Evolutionary conservation across 1,140 invertebrate species (phyloP).

Genomic region (Drosophila lacteicornis): DNA sequence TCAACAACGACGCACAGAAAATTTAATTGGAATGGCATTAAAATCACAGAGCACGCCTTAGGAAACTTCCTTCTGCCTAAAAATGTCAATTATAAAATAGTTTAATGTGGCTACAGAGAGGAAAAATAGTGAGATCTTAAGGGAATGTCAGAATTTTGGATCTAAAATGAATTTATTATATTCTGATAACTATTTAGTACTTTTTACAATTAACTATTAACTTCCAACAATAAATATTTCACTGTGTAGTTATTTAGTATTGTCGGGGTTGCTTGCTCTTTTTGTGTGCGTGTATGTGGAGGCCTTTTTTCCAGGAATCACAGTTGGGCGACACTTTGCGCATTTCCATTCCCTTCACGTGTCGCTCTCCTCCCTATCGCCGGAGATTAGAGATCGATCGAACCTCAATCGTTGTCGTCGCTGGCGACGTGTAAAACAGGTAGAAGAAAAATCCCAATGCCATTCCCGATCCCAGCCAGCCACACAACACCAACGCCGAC

Average conservation of each 20-base stretch:
- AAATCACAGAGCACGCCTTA: conserved; percentile 47
- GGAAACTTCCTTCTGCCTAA: conserved; percentile 36
- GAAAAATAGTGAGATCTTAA: background rate
- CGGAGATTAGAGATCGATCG: conserved; percentile 59
- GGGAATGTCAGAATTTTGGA: too few relatives aligned
- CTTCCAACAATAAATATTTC: background rate
- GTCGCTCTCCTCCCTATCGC: conserved; percentile 49
- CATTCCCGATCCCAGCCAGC: conserved; percentile 6
- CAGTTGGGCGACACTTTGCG: conserved; percentile 60
- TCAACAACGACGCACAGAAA: conserved; percentile 28
- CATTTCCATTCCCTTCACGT: conserved; percentile 60
- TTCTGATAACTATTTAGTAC: background rate
- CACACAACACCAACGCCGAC: conserved; percentile 20
- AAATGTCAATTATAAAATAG: conserved; percentile 24
- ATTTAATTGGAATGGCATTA: conserved; percentile 64
- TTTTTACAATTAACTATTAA: background rate
- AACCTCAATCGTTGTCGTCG: conserved; percentile 32
- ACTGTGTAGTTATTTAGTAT: conserved; percentile 12
- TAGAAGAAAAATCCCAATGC: conserved; percentile 48
- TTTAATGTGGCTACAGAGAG: background rate
- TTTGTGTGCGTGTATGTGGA: background rate
- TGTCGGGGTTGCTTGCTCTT: conserved; percentile 8
- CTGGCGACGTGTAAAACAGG: conserved; percentile 63
- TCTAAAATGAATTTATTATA: background rate
- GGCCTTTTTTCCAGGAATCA: conserved; percentile 46